A percentile compares a stretch with the other conserved stretches of the same genome.
phyloP scores from a whole-genome alignment of 2,888 invertebrate species.

The Stenotaenia linearis region DNA sequence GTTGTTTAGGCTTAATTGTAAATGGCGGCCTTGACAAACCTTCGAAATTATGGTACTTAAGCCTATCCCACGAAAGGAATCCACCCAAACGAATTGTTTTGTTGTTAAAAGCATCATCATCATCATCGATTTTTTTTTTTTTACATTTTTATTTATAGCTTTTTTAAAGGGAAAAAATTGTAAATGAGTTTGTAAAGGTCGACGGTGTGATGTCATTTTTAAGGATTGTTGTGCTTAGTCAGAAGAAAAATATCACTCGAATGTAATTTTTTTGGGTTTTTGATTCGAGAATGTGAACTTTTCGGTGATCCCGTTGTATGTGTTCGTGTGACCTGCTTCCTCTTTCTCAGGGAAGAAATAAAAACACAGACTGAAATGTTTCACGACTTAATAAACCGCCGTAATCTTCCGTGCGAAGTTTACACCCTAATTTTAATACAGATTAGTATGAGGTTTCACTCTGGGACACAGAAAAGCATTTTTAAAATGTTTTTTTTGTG shows the following conservation, averaged over 20 bases:
- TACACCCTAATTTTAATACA: neutral
- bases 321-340: conserved; percentile 17
- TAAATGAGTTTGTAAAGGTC: neutral
- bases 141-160: neutral
- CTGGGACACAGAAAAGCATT: no score
- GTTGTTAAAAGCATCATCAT: neutral
- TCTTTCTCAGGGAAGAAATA: conserved; percentile 20
- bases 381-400: neutral
- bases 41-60: neutral
- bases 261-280: neutral
- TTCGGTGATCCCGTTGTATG: neutral
- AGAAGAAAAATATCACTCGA: neutral
- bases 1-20: neutral
- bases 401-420: neutral
- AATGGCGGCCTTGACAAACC: conserved; percentile 5
- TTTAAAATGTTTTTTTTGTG: neutral
- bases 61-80: neutral
- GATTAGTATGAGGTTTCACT: neutral
- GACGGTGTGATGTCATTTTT: neutral
- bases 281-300: neutral
- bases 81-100: neutral
- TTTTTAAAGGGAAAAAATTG: neutral
- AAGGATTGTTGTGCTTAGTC: neutral
- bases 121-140: neutral
- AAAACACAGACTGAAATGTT: neutral